These are phyloP conservation scores for Isichthys henryi DNA, from an alignment of 2,113 vertebrate species.

Conservation along the genomic window DNA sequence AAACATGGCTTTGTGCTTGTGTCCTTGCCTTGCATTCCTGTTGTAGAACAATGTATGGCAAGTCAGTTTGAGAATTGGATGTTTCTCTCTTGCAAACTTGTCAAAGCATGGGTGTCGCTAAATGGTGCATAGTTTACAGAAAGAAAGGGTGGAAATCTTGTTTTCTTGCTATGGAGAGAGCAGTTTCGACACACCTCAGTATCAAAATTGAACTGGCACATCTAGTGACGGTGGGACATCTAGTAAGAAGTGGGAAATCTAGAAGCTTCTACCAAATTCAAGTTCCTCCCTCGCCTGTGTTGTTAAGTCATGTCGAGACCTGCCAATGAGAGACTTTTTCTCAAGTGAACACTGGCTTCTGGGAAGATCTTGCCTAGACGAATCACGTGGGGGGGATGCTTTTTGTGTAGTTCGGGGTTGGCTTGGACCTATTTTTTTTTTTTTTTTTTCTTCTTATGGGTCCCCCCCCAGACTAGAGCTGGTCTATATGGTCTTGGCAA, in stretches of 20 bases:
- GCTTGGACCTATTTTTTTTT: slow-evolving; percentile 36
- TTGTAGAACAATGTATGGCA: slow-evolving; percentile 72
- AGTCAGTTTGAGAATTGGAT: slow-evolving; percentile 63
- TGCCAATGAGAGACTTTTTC: slow-evolving; percentile 96
- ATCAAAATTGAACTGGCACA: slow-evolving; percentile 97
- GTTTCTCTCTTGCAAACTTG: slow-evolving; percentile 50
- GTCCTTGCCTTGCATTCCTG: slow-evolving; percentile 86
- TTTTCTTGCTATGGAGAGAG: slow-evolving; percentile 89
- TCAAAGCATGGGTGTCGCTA: slow-evolving; percentile 53
- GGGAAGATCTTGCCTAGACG: slow-evolving; percentile 97
- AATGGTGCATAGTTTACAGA: slow-evolving; percentile 44
- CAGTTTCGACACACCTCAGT: slow-evolving; percentile 79
- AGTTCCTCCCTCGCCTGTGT: slow-evolving; percentile 98
- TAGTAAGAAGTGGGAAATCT: slow-evolving; percentile 71
- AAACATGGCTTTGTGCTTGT: slow-evolving; percentile 67
- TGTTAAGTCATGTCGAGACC: slow-evolving; percentile 99
- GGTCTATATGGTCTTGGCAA: slow-evolving; percentile 97
- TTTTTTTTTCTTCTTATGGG: slow-evolving; percentile 28
- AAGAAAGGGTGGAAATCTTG: slow-evolving; percentile 50
- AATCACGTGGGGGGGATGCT: slow-evolving; percentile 76
- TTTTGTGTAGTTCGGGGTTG: slow-evolving; percentile 47
- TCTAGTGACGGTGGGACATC: slow-evolving; percentile 68
- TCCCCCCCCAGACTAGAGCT: slow-evolving; percentile 56
- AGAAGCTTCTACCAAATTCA: slow-evolving; percentile 47
- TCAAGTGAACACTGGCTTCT: slow-evolving; percentile 97